Evolutionary conservation across 2,888 invertebrate genomes (phyloP).

Genomic region (Mamestra brassicae): DNA sequence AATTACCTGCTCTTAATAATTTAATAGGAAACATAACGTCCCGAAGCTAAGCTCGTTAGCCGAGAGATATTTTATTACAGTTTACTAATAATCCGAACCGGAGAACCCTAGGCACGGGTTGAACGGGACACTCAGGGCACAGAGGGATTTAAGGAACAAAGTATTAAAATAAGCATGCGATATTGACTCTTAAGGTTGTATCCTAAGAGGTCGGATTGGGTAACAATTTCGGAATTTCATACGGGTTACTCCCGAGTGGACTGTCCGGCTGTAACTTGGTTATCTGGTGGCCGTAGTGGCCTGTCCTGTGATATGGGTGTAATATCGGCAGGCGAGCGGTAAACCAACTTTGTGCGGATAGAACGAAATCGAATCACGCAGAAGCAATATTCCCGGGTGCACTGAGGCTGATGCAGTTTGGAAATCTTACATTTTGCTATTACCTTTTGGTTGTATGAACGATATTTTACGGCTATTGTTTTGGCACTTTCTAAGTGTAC

Average conservation of each 20-base stretch:
- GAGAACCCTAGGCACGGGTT: conserved; percentile 22
- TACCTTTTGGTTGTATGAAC: conserved; percentile 5
- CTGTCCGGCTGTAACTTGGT: conserved; percentile 46
- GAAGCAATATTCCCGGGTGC: conserved; percentile 58
- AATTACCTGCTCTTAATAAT: conserved; percentile 46
- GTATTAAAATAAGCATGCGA: conserved; percentile 17
- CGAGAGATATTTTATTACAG: conserved; percentile 40
- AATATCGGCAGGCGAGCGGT: conserved; percentile 58
- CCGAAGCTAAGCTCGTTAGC: conserved; percentile 28
- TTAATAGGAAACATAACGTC: conserved; percentile 32
- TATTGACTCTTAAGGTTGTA: conserved; percentile 9
- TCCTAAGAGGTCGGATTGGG: conserved; percentile 7
- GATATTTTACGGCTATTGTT: not conserved
- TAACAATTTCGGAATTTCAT: conserved; percentile 6
- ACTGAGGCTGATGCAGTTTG: conserved; percentile 43
- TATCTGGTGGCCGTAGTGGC: conserved; percentile 45
- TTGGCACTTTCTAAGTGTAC: not conserved
- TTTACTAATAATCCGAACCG: conserved; percentile 44
- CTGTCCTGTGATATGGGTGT: conserved; percentile 56
- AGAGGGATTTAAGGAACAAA: not conserved
- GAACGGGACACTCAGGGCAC: not conserved
- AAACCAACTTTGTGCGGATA: conserved; percentile 54
- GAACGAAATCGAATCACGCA: conserved; percentile 59
- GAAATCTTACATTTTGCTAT: conserved; percentile 40
- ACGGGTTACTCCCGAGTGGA: conserved; percentile 3